phyloP scores from a whole-genome alignment of 1,140 invertebrate species.

The Drosophila truncata region DNA sequence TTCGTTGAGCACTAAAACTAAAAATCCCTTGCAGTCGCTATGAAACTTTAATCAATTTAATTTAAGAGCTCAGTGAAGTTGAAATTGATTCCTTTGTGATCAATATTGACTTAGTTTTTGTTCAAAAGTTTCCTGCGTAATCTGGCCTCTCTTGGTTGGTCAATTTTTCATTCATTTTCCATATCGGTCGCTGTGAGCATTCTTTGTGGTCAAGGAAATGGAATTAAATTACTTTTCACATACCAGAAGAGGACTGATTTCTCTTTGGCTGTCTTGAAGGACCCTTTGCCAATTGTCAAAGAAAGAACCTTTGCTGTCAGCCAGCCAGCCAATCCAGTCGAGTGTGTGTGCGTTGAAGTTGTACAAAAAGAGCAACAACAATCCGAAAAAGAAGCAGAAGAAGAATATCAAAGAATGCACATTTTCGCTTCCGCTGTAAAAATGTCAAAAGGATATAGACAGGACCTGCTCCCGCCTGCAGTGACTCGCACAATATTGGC shows the following conservation, averaged over 20 bases:
- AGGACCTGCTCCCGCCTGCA: conserved; percentile 13
- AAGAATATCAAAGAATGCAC: conserved; percentile 76
- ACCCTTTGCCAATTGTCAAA: conserved; percentile 22
- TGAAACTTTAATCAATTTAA: conserved; percentile 21
- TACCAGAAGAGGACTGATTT: conserved; percentile 10
- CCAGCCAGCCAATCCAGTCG: conserved; percentile 16
- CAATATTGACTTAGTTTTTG: conserved; percentile 22
- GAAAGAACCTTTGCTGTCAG: conserved; percentile 2
- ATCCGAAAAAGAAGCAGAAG: conserved; percentile 16
- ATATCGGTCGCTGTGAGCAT: conserved; percentile 1
- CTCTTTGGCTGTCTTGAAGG: not conserved
- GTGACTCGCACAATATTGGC: conserved; percentile 56
- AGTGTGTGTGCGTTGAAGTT: conserved; percentile 2
- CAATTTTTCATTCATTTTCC: conserved; percentile 15
- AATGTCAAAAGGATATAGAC: conserved; percentile 49
- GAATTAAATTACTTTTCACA: conserved; percentile 45
- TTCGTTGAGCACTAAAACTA: not conserved
- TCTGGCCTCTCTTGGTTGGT: conserved; percentile 5
- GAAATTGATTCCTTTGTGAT: conserved; percentile 9
- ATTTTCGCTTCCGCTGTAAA: conserved; percentile 69
- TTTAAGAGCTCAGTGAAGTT: conserved; percentile 18
- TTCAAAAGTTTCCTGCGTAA: conserved; percentile 3
- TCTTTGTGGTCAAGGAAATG: conserved; percentile 29
- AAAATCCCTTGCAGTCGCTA: not conserved
- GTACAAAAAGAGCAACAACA: conserved; percentile 28